Evolutionary conservation across 2,113 vertebrate species (phyloP).

Genomic region (Podilymbus podiceps): DNA sequence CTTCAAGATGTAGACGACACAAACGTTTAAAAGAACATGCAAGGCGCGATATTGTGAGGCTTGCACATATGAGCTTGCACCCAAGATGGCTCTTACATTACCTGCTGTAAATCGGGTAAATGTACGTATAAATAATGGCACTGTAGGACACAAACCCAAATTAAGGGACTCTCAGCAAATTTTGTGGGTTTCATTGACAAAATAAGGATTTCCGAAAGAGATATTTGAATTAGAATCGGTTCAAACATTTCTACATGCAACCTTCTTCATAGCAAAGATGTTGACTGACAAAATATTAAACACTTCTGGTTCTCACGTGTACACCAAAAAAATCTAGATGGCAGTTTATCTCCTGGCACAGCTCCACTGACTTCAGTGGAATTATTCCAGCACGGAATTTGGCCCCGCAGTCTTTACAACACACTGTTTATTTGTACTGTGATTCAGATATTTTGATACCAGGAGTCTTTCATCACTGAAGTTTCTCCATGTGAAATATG

Average conservation of each 20-base stretch:
- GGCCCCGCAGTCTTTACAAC: slow-evolving; percentile 37
- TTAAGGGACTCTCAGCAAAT: not conserved
- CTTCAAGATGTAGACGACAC: not conserved
- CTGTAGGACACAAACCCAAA: fast-evolving
- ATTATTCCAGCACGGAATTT: slow-evolving; percentile 47
- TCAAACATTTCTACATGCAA: not conserved
- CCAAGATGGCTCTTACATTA: not conserved
- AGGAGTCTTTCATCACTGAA: slow-evolving; percentile 46
- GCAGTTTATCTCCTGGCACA: slow-evolving; percentile 50
- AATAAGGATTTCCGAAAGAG: not conserved
- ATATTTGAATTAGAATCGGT: not conserved
- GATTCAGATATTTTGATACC: slow-evolving; percentile 47
- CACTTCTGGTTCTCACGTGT: not conserved
- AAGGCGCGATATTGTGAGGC: not conserved
- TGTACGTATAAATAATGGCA: not conserved
- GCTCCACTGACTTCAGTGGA: slow-evolving; percentile 22
- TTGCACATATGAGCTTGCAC: not conserved
- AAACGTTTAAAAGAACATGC: not conserved
- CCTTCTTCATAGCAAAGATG: not conserved
- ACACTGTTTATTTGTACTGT: slow-evolving; percentile 27
- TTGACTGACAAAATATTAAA: not conserved
- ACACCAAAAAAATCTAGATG: not conserved
- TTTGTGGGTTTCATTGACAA: not conserved
- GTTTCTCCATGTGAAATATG: slow-evolving; percentile 63
- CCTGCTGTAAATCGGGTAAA: not conserved